These are phyloP conservation scores for Carassius auratus DNA, from an alignment of 2,113 vertebrate species.

Conservation along the genomic window DNA sequence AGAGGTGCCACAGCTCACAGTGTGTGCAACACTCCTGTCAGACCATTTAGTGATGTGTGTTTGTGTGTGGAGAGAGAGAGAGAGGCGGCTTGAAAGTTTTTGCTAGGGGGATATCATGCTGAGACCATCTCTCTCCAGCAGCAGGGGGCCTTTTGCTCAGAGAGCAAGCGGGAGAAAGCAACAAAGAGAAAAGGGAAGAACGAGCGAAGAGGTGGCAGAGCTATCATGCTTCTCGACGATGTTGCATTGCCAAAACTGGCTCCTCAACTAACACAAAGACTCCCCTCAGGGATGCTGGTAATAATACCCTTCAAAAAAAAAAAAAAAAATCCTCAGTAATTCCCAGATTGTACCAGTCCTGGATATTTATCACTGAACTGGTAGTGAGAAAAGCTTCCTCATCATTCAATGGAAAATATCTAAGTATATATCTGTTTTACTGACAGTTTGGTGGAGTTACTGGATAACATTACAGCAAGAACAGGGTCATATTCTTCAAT, in stretches of 20 bases:
- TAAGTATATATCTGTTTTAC: not conserved
- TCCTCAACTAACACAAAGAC: slow-evolving; percentile 28
- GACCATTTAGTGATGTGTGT: slow-evolving; percentile 14
- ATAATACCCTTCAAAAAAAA: not conserved
- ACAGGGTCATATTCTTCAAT: slow-evolving; percentile 40
- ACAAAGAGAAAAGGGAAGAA: slow-evolving; percentile 43
- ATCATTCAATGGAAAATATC: not conserved
- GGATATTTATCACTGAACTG: not conserved
- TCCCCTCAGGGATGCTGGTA: slow-evolving; percentile 13
- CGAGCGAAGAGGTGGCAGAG: slow-evolving; percentile 36
- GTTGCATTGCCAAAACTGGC: slow-evolving; percentile 13
- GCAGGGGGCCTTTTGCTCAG: slow-evolving; percentile 37
- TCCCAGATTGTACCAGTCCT: not conserved
- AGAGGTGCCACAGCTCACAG: not conserved
- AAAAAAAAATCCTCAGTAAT: slow-evolving; percentile 3
- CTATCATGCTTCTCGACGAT: slow-evolving; percentile 29
- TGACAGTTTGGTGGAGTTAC: not conserved
- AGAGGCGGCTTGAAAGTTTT: slow-evolving; percentile 42
- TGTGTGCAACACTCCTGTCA: slow-evolving; percentile 36
- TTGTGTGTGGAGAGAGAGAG: slow-evolving; percentile 10
- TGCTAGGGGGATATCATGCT: slow-evolving; percentile 51
- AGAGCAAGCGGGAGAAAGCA: not conserved
- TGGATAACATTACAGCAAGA: slow-evolving; percentile 13
- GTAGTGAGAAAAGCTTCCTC: not conserved
- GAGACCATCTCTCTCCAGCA: slow-evolving; percentile 52